Percentiles rank a stretch among this genome's conserved stretches.
phyloP scores from a whole-genome alignment of 1,140 invertebrate genomes.

The Drosophila jambulina region DNA sequence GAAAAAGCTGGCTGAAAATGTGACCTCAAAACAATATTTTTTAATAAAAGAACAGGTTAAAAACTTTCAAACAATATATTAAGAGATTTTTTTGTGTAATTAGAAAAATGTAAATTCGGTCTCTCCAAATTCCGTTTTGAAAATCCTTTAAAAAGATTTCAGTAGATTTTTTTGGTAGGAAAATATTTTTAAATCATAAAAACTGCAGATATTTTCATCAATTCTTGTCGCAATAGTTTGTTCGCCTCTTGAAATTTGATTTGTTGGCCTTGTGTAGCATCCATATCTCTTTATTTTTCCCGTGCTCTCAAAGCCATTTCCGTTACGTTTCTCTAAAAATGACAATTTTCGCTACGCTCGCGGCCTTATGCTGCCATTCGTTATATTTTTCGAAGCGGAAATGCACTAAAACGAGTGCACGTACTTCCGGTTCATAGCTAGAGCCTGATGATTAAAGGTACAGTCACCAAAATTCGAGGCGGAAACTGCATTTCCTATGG shows the following conservation, averaged over 20 bases:
- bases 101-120: background rate
- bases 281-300: background rate
- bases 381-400: conserved; percentile 58
- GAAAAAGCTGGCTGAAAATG: background rate
- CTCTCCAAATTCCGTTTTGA: background rate
- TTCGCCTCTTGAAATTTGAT: background rate
- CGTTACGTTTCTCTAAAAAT: conserved; percentile 45
- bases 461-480: conserved; percentile 39
- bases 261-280: background rate
- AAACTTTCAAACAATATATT: background rate
- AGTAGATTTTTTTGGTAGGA: background rate
- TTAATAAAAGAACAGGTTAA: background rate
- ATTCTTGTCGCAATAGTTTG: too few species aligned
- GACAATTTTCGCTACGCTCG: conserved; percentile 57
- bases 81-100: background rate
- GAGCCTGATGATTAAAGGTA: conserved; percentile 19
- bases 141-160: background rate
- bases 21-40: background rate
- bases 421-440: conserved; percentile 62
- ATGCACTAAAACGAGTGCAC: conserved; percentile 70
- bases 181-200: background rate
- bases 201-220: too few species aligned
- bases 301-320: conserved; percentile 49
- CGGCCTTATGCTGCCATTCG: conserved; percentile 36
- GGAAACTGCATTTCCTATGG: conserved; percentile 58